A percentile compares a stretch with the other conserved stretches of the same genome.
These are phyloP conservation scores for Musca domestica DNA, from an alignment of 1,140 invertebrate species.

Conservation along the genomic window DNA sequence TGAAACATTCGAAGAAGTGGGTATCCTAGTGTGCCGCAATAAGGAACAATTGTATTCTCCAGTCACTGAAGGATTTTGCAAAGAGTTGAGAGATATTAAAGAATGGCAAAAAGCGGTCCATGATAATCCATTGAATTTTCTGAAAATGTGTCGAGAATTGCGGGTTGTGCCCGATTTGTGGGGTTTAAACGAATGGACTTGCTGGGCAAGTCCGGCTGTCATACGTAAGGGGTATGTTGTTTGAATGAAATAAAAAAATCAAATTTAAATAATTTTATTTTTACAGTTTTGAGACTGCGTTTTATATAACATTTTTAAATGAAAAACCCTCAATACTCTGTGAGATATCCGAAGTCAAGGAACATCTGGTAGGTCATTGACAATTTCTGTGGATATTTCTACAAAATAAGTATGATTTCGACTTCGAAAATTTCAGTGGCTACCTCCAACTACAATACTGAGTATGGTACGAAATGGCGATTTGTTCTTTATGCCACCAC, in stretches of 20 bases:
- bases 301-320: constrained; percentile 69
- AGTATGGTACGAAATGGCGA: constrained; percentile 37
- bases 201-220: constrained; percentile 76
- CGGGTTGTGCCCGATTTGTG: constrained; percentile 79
- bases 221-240: constrained; percentile 41
- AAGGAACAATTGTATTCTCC: constrained; percentile 19
- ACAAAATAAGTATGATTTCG: background rate
- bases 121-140: constrained; percentile 69
- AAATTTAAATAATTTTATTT: background rate
- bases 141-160: constrained; percentile 68
- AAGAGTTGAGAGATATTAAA: constrained; percentile 35
- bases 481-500: constrained; percentile 57
- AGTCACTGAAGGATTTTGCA: background rate
- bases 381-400: background rate
- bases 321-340: constrained; percentile 57
- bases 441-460: constrained; percentile 52
- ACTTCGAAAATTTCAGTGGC: constrained; percentile 54
- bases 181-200: constrained; percentile 78
- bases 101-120: constrained; percentile 57
- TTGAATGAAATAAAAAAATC: background rate
- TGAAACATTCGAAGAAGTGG: constrained; percentile 91
- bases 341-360: constrained; percentile 66
- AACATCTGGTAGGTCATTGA: background rate
- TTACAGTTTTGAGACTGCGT: constrained; percentile 73
- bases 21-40: constrained; percentile 70